Evolutionary conservation across 2,797 vertebrate species (phyloP).

Genomic region (Euphonia xanthogaster): DNA sequence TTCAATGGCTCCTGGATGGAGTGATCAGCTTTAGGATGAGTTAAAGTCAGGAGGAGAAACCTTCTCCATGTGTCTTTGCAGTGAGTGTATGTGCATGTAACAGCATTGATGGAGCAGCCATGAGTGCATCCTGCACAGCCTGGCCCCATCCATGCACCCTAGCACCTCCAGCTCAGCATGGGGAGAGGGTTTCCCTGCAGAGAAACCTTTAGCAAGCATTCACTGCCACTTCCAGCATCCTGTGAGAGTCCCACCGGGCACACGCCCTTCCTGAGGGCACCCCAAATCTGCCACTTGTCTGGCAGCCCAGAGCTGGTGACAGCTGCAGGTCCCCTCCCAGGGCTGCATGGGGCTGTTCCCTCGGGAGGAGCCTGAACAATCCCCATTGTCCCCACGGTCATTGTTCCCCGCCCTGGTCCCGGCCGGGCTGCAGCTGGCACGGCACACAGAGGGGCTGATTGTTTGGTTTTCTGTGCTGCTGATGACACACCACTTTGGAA

Average conservation of each 20-base stretch:
- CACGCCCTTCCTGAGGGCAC: background rate
- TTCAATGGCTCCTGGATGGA: background rate
- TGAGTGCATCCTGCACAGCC: background rate
- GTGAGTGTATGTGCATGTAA: background rate
- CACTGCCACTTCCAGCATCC: background rate
- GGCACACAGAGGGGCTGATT: background rate
- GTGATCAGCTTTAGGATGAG: background rate
- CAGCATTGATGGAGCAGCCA: accelerated
- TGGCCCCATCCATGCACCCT: background rate
- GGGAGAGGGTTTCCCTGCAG: background rate
- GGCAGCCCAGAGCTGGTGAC: background rate
- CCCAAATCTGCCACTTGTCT: background rate
- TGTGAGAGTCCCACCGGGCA: accelerated
- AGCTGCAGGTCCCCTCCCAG: background rate
- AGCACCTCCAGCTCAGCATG: background rate
- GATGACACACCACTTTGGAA: background rate
- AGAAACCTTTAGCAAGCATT: background rate
- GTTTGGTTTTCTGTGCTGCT: background rate
- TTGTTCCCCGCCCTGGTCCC: background rate
- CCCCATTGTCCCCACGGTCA: background rate
- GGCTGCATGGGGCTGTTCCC: background rate
- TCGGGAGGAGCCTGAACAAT: background rate
- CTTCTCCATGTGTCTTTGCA: background rate
- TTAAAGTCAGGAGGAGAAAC: background rate
- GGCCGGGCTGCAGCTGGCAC: background rate